Base-by-base conservation (phyloP, 2,888 invertebrate genomes). In the Tenthredo amoena region DNA sequence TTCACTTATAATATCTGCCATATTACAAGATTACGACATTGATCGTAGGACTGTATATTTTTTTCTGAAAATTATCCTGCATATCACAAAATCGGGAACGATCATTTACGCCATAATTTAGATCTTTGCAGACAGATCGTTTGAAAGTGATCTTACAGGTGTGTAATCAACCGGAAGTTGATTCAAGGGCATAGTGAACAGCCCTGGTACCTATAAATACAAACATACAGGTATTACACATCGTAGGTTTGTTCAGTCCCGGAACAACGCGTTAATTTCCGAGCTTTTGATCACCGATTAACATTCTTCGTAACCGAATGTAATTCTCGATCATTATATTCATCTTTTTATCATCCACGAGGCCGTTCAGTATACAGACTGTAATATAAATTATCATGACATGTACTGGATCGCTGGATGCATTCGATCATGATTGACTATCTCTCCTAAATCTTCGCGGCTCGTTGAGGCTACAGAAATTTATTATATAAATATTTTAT, bases 121-220 rank as follows among this genome's bases (percentile, higher is more conserved):
- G 10, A 62, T 26, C 12, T 26, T 21, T 21, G 12, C 26, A 2
- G 10, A 10, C 26, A 26, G 26, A 62, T 21, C 3, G n/a, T n/a
- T 55, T 18, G 5, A 68, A 68, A 34, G 1, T 7, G 5, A 68
- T 18, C 31, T 6, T 12, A 26, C 10, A 31, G 31, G 5, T 68
- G 68, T 31, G 31, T 68, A 68, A 68, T 68, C 68, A 68, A 34
- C 68, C 68, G 68, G 68, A 68, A 34, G 34, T 68, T 31, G 1
- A 31, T 34, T 68, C 68, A 68, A 68, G 68, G 68, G 68, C 34
- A 68, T 12, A 15, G 18, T 34, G 34, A 12, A 18, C 6, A 68
- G 34, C 34, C 34, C 34, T 68, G 68, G 34, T 18, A 68, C 34
- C 68, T 18, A 34, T 34, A 31, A 18, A 68, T 68, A 31, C 4